These are phyloP conservation scores for Andrena marginata DNA, from an alignment of 2,888 invertebrate genomes.

Conservation along the genomic window DNA sequence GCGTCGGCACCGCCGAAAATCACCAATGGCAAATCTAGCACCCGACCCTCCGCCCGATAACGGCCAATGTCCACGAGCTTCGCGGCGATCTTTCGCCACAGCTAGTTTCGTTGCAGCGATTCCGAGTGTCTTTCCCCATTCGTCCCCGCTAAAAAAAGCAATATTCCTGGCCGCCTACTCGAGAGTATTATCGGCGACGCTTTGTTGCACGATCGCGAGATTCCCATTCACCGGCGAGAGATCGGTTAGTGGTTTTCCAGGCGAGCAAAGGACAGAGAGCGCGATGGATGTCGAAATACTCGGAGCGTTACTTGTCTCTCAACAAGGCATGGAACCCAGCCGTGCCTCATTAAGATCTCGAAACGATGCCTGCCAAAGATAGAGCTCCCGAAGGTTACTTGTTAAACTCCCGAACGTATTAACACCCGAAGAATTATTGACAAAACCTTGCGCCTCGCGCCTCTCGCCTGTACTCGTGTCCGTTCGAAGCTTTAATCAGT, in stretches of 20 bases:
- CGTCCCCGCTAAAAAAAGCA: conserved; percentile 21
- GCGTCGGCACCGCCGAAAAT: background rate
- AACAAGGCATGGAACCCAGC: conserved; percentile 62
- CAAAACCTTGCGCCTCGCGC: background rate
- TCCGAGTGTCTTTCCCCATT: conserved; percentile 20
- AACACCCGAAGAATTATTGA: conserved; percentile 44
- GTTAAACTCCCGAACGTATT: conserved; percentile 44
- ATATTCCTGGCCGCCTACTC: conserved; percentile 51
- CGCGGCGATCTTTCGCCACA: conserved; percentile 12
- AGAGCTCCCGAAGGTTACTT: conserved; percentile 55
- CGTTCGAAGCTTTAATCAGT: background rate
- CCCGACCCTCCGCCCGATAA: background rate
- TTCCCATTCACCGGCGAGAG: conserved; percentile 71
- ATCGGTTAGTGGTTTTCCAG: conserved; percentile 65
- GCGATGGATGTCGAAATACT: conserved; percentile 70
- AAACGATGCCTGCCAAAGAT: conserved; percentile 69
- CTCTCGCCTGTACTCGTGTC: background rate
- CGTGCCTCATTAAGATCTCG: conserved; percentile 68
- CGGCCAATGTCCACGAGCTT: conserved; percentile 6
- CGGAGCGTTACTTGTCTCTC: conserved; percentile 66
- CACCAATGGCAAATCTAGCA: background rate
- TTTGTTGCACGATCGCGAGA: conserved; percentile 72
- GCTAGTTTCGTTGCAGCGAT: conserved; percentile 18
- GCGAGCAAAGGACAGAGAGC: conserved; percentile 66
- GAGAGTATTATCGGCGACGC: conserved; percentile 65